Evolutionary conservation across 1,140 invertebrate species (phyloP).

Genomic region (Plutomurus gul): DNA sequence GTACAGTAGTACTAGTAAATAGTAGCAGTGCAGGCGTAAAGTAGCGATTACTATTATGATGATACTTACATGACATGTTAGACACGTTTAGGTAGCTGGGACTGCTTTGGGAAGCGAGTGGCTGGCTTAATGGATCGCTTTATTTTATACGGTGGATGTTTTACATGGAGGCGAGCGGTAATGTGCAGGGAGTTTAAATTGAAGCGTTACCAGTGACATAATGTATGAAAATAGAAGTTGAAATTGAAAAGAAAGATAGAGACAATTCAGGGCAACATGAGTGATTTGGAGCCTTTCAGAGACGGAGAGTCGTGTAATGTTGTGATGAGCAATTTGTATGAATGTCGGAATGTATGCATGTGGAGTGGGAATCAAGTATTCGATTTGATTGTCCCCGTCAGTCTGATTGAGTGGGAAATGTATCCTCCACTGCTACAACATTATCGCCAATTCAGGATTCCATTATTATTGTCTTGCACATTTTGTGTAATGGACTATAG

Average conservation of each 20-base stretch:
- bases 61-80: no score
- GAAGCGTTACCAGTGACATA: background rate
- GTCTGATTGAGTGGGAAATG: slow-evolving; percentile 26
- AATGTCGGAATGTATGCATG: slow-evolving; percentile 17
- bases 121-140: no score
- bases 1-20: no score
- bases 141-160: background rate
- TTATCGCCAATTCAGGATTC: slow-evolving; percentile 27
- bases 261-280: slow-evolving; percentile 6
- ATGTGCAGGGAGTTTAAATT: slow-evolving; percentile 17
- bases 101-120: background rate
- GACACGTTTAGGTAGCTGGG: background rate
- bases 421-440: slow-evolving; percentile 11
- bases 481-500: slow-evolving; percentile 30
- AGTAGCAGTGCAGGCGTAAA: no score
- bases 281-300: slow-evolving; percentile 20
- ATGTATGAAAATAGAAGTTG: slow-evolving; percentile 18
- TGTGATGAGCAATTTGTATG: slow-evolving; percentile 23
- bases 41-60: no score
- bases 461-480: slow-evolving; percentile 28
- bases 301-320: slow-evolving; percentile 7
- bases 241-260: slow-evolving; percentile 30
- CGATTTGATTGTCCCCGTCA: slow-evolving; percentile 28
- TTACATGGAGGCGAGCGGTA: background rate
- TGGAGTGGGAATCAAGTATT: slow-evolving; percentile 11